Percentiles rank a stretch among this genome's conserved stretches.
These are phyloP conservation scores for Pheosia tremula DNA, from an alignment of 2,888 invertebrate genomes.

Conservation along the genomic window DNA sequence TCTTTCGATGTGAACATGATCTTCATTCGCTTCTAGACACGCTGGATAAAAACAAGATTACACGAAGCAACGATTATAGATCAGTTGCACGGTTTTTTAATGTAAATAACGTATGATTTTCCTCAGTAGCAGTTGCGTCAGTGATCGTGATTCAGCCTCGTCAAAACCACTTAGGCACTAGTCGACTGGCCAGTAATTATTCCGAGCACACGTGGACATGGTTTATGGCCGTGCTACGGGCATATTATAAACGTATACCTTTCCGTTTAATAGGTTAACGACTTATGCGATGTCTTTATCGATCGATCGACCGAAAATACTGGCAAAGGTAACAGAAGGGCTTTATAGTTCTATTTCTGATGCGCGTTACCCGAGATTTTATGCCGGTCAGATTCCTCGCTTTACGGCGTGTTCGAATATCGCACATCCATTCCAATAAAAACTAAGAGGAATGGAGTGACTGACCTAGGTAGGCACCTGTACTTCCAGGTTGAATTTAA, in stretches of 20 bases:
- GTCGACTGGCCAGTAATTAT: conserved; percentile 67
- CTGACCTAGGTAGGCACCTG: too few relatives aligned
- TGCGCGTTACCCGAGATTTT: not conserved
- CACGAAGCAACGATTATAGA: not conserved
- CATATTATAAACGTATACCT: conserved; percentile 70
- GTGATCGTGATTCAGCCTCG: conserved; percentile 68
- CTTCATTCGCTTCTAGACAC: not conserved
- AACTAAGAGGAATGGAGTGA: too few relatives aligned
- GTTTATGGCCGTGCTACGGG: conserved; percentile 68
- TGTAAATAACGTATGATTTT: conserved; percentile 34
- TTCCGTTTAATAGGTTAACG: conserved; percentile 77
- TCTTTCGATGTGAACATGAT: too few relatives aligned
- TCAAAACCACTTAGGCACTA: conserved; percentile 58
- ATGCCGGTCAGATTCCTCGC: not conserved
- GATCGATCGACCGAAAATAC: conserved; percentile 63
- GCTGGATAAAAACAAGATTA: not conserved
- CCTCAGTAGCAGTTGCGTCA: conserved; percentile 62
- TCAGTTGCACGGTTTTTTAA: conserved; percentile 23
- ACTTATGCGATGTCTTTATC: conserved; percentile 65
- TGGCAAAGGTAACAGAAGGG: conserved; percentile 18
- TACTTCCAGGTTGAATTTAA: too few relatives aligned
- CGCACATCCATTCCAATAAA: not conserved
- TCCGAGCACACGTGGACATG: conserved; percentile 78
- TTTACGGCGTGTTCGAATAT: conserved; percentile 3
- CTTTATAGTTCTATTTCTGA: conserved; percentile 4